Percentiles rank a stretch among this genome's conserved stretches.
These are phyloP conservation scores for Chorisops tibialis DNA, from an alignment of 2,888 invertebrate genomes.

Conservation along the genomic window DNA sequence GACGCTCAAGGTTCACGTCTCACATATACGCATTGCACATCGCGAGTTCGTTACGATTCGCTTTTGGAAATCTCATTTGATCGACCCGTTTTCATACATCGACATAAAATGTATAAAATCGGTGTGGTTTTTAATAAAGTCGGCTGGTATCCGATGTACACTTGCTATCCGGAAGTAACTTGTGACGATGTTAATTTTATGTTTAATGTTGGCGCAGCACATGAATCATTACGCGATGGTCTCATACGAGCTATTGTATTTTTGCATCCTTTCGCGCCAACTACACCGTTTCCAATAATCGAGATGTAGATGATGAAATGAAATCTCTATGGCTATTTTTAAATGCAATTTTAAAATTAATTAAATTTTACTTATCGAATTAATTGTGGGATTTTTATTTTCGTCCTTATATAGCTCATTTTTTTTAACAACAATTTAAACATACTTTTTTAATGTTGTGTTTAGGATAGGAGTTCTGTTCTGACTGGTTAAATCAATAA, in stretches of 20 bases:
- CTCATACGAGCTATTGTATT: conserved; percentile 77
- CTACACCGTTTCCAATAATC: conserved; percentile 14
- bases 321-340: too few species aligned
- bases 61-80: conserved; percentile 78
- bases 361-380: too few species aligned
- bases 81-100: conserved; percentile 72
- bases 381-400: too few species aligned
- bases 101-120: conserved; percentile 69
- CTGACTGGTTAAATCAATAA: too few species aligned
- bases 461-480: too few species aligned
- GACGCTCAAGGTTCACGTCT: conserved; percentile 76
- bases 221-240: conserved; percentile 71
- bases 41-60: conserved; percentile 68
- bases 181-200: conserved; percentile 72
- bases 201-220: conserved; percentile 69
- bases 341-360: too few species aligned
- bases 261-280: conserved; percentile 49
- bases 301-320: background rate
- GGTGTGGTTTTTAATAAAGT: conserved; percentile 78
- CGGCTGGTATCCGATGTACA: conserved; percentile 78
- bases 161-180: conserved; percentile 64
- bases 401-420: too few species aligned
- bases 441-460: too few species aligned
- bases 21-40: conserved; percentile 79
- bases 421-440: too few species aligned